These are phyloP conservation scores for Anarhynchus alexandrinus DNA, from an alignment of 2,113 vertebrate species.

Conservation along the genomic window DNA sequence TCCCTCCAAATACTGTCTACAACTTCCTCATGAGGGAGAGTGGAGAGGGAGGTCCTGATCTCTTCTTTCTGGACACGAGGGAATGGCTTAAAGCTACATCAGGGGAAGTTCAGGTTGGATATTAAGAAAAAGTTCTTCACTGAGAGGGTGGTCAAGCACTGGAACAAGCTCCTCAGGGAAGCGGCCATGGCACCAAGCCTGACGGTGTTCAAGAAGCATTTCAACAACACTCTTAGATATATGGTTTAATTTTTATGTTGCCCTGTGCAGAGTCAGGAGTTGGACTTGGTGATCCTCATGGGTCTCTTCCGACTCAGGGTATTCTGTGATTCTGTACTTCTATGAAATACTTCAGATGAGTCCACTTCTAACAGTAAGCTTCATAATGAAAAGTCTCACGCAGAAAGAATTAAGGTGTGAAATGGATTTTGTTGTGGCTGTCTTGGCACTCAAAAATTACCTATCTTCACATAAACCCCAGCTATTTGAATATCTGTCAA, in stretches of 20 bases:
- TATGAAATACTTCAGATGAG: not conserved
- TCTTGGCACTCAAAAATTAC: not conserved
- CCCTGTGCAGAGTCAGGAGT: not conserved
- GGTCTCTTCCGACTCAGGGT: not conserved
- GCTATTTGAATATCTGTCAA: not conserved
- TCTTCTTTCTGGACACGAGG: not conserved
- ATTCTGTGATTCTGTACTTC: not conserved
- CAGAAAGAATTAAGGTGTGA: not conserved
- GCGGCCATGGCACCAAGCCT: not conserved
- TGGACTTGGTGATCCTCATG: not conserved
- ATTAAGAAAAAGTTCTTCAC: not conserved
- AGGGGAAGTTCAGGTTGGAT: not conserved
- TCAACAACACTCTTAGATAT: not conserved
- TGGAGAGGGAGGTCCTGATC: not conserved
- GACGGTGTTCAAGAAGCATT: not conserved
- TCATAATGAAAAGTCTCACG: not conserved
- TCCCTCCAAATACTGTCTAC: not conserved
- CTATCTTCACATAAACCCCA: not conserved
- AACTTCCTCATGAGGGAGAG: fast-evolving
- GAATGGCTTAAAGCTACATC: not conserved
- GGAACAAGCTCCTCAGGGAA: not conserved
- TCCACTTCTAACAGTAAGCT: not conserved
- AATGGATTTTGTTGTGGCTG: not conserved
- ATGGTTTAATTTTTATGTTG: not conserved
- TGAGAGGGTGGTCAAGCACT: not conserved